A percentile compares a stretch with the other conserved stretches of the same genome.
phyloP scores from a whole-genome alignment of 2,113 vertebrate species.

The Lycaon pictus region DNA sequence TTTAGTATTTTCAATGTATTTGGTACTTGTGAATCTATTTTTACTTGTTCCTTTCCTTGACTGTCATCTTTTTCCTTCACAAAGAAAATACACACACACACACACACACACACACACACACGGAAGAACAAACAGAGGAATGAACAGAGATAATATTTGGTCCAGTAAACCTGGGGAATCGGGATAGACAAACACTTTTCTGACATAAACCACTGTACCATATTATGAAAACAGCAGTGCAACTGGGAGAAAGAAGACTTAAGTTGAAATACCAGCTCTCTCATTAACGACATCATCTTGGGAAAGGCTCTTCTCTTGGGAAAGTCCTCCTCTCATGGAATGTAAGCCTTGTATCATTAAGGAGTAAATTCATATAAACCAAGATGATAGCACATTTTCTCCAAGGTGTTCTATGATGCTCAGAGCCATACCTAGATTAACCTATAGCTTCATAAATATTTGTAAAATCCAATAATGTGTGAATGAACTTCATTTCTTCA shows the following conservation, averaged over 20 bases:
- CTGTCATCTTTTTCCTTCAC: neutral
- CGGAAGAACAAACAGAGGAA: neutral
- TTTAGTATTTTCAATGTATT: neutral
- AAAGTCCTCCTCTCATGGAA: neutral
- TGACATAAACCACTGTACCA: neutral
- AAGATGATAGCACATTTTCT: neutral
- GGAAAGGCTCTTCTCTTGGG: neutral
- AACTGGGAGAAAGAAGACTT: neutral
- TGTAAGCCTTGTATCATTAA: neutral
- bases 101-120: neutral
- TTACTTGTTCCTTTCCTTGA: neutral
- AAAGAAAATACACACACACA: neutral
- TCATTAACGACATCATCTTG: neutral
- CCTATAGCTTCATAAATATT: neutral
- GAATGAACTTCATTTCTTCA: neutral
- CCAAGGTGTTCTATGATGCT: rapidly evolving
- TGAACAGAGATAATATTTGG: neutral
- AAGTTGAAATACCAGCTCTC: neutral
- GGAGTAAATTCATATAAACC: neutral
- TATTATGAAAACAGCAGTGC: neutral
- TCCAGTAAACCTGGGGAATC: neutral
- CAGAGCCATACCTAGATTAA: neutral
- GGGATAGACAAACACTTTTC: neutral
- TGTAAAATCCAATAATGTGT: neutral
- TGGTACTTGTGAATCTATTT: neutral